Evolutionary conservation across 1,140 invertebrate species (phyloP).

Genomic region (Trichogramma pretiosum): DNA sequence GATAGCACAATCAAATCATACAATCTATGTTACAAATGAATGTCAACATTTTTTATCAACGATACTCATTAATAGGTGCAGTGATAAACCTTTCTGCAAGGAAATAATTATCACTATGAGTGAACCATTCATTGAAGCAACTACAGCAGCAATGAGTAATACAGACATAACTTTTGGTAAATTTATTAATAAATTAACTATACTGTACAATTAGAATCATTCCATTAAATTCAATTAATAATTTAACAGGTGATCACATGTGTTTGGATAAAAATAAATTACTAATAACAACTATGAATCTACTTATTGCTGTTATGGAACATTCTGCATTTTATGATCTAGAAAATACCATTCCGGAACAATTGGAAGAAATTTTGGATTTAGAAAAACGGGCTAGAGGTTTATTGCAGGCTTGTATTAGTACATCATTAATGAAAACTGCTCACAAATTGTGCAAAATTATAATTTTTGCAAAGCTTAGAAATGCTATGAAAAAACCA

Average conservation of each 20-base stretch:
- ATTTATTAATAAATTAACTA: constrained; percentile 1
- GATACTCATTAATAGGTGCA: constrained; percentile 44
- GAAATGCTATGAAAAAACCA: constrained; percentile 25
- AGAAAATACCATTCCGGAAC: constrained; percentile 32
- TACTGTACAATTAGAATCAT: no score
- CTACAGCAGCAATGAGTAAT: constrained; percentile 4
- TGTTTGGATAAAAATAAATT: constrained; percentile 45
- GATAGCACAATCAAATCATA: constrained; percentile 51
- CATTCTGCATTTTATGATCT: constrained; percentile 33
- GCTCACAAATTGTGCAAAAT: constrained; percentile 34
- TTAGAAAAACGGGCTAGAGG: constrained; percentile 35
- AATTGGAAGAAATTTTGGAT: constrained; percentile 29
- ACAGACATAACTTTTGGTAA: background rate
- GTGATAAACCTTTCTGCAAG: constrained; percentile 41
- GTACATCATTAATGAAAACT: constrained; percentile 35
- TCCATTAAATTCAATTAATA: no score
- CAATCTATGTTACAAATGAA: constrained; percentile 54
- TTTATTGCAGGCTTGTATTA: constrained; percentile 38
- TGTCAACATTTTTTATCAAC: constrained; percentile 48
- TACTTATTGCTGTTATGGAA: constrained; percentile 41
- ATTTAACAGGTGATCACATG: constrained; percentile 26
- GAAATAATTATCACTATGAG: constrained; percentile 45
- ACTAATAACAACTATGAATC: constrained; percentile 45
- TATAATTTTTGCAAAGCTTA: constrained; percentile 33
- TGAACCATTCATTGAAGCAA: constrained; percentile 35